phyloP scores from a whole-genome alignment of 30 jellyfish, hydroid and myxozoan species.

The Aurelia aurita region DNA sequence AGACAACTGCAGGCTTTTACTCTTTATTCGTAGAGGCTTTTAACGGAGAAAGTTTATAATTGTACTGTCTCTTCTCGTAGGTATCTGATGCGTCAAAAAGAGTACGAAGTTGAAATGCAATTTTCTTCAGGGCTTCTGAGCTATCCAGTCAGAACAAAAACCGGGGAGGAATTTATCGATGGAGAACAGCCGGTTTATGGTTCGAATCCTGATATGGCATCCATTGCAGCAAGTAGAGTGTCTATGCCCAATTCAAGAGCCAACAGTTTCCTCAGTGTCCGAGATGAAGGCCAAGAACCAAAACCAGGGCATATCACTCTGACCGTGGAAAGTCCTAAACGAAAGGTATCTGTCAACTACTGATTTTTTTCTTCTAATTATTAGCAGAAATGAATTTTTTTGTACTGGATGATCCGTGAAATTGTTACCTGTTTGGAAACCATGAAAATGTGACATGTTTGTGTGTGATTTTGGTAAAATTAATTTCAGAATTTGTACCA shows the following conservation, averaged over 20 bases:
- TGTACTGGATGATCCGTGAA: no score
- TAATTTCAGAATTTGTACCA: no score
- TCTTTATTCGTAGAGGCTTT: no score
- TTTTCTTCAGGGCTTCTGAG: slow-evolving; percentile 88
- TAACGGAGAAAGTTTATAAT: no score
- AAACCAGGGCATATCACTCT: slow-evolving; percentile 38
- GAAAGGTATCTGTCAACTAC: slow-evolving; percentile 11
- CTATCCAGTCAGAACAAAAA: slow-evolving; percentile 82
- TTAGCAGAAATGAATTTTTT: neutral
- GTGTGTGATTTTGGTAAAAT: no score
- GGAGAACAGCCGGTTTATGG: slow-evolving; percentile 80
- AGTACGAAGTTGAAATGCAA: slow-evolving; percentile 96
- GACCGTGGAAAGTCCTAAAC: slow-evolving; percentile 56
- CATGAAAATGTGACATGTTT: neutral
- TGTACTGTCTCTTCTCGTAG: slow-evolving; percentile 49
- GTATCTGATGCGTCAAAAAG: slow-evolving; percentile 96
- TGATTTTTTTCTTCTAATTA: neutral
- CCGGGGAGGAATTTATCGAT: slow-evolving; percentile 84
- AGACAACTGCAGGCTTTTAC: no score
- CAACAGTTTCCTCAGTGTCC: slow-evolving; percentile 18
- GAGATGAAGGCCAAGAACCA: slow-evolving; percentile 4
- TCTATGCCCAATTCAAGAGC: slow-evolving; percentile 42
- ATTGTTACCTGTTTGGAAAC: neutral
- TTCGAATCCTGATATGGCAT: slow-evolving; percentile 40
- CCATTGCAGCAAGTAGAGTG: slow-evolving; percentile 65